These are phyloP conservation scores for Lacerta bilineata DNA, from an alignment of 2,797 vertebrate species.

Conservation along the genomic window DNA sequence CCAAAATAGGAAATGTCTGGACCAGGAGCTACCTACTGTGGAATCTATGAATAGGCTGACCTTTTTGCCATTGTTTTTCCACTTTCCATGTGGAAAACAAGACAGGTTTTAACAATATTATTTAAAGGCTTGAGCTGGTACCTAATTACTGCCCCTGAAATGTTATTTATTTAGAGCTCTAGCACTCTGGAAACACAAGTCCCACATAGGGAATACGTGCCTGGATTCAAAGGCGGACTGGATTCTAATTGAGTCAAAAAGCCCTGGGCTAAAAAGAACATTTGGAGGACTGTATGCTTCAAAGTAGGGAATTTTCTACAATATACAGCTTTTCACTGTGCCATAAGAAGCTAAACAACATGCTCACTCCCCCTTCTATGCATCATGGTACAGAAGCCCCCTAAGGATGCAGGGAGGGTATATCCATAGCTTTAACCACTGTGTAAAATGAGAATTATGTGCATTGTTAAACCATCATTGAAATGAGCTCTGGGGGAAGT, in stretches of 20 bases:
- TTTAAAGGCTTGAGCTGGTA: slow-evolving; percentile 32
- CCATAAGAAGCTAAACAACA: neutral
- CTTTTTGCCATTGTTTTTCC: slow-evolving; percentile 40
- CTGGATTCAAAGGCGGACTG: neutral
- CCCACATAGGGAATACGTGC: neutral
- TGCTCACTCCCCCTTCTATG: no score
- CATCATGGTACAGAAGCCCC: neutral
- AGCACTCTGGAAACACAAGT: slow-evolving; percentile 16
- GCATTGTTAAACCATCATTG: neutral
- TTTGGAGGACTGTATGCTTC: neutral
- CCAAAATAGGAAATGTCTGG: slow-evolving; percentile 58
- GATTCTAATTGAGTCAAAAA: neutral
- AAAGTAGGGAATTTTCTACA: neutral
- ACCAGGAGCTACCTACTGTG: slow-evolving; percentile 42
- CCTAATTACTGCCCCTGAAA: slow-evolving; percentile 31
- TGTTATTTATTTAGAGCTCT: slow-evolving; percentile 2
- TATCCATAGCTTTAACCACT: neutral
- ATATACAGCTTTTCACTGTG: neutral
- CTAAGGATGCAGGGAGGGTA: neutral
- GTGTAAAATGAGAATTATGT: neutral
- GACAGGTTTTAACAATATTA: slow-evolving; percentile 49
- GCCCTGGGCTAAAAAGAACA: neutral
- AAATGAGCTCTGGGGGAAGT: neutral
- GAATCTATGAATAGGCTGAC: slow-evolving; percentile 54
- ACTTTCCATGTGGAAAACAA: slow-evolving; percentile 52